Conservation (phyloP, 2,888 invertebrate genomes). For the Standfussiana lucernea region DNA sequence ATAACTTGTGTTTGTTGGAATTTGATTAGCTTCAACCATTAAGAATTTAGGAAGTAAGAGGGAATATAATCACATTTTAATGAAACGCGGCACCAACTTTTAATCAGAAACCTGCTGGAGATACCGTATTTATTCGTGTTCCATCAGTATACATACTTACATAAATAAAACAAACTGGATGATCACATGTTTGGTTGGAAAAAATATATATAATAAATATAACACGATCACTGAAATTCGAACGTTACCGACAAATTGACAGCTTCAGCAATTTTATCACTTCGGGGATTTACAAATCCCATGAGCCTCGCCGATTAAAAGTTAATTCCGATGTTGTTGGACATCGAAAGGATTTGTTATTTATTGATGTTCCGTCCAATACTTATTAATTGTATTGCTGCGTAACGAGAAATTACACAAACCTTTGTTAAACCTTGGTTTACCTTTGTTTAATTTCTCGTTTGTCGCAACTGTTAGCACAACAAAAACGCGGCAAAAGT, state of each 20-base stretch:
- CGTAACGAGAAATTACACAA: neutral
- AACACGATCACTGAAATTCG: slow-evolving; percentile 6
- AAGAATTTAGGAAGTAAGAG: neutral
- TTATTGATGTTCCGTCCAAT: neutral
- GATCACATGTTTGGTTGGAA: neutral
- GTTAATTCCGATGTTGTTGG: slow-evolving; percentile 20
- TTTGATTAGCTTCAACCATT: neutral
- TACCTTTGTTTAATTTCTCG: neutral
- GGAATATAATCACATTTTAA: neutral
- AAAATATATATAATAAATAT: too few relatives aligned
- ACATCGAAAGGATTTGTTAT: slow-evolving; percentile 13
- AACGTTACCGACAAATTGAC: slow-evolving; percentile 34
- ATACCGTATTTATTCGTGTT: neutral
- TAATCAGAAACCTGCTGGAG: neutral
- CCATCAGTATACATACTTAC: neutral
- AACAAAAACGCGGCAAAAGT: neutral
- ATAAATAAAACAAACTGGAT: neutral
- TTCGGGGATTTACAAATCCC: slow-evolving; percentile 37
- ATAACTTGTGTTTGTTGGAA: neutral
- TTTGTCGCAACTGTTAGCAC: neutral
- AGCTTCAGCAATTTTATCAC: slow-evolving; percentile 21
- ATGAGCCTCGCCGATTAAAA: slow-evolving; percentile 36
- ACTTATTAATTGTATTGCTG: neutral
- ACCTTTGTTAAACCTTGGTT: too few relatives aligned
- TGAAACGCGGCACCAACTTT: neutral